Evolutionary conservation across 2,797 vertebrate species (phyloP).

Genomic region (Spinus pinus): DNA sequence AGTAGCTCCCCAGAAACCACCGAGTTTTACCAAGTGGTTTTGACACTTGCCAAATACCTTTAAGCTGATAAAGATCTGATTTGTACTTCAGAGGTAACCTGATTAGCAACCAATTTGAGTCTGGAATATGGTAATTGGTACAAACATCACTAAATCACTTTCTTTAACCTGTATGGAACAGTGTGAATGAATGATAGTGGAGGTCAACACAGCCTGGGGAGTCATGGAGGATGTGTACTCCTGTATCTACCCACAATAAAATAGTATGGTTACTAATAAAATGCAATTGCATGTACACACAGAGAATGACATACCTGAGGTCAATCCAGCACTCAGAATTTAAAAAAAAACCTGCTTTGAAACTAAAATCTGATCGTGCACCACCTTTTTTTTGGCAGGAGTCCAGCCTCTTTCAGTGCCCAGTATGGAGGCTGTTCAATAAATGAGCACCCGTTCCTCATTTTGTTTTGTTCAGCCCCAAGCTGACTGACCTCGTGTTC

Average conservation of each 20-base stretch:
- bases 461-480: background rate
- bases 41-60: conserved; percentile 67
- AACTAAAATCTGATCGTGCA: background rate
- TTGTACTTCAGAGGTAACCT: conserved; percentile 80
- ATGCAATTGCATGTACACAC: background rate
- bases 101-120: conserved; percentile 71
- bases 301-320: background rate
- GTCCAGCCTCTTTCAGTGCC: background rate
- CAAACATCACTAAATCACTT: conserved; percentile 66
- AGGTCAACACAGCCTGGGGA: conserved; percentile 41
- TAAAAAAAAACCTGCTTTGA: background rate
- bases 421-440: background rate
- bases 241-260: conserved; percentile 21
- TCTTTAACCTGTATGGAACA: conserved; percentile 51
- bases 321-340: background rate
- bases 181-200: conserved; percentile 56
- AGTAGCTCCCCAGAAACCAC: conserved; percentile 45
- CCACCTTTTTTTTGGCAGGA: background rate
- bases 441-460: background rate
- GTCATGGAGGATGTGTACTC: background rate
- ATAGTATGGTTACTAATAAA: background rate
- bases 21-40: conserved; percentile 41
- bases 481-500: background rate
- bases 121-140: conserved; percentile 74
- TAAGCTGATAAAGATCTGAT: conserved; percentile 62